Base-by-base conservation (phyloP, 2,888 invertebrate genomes). In the Phania funesta region DNA sequence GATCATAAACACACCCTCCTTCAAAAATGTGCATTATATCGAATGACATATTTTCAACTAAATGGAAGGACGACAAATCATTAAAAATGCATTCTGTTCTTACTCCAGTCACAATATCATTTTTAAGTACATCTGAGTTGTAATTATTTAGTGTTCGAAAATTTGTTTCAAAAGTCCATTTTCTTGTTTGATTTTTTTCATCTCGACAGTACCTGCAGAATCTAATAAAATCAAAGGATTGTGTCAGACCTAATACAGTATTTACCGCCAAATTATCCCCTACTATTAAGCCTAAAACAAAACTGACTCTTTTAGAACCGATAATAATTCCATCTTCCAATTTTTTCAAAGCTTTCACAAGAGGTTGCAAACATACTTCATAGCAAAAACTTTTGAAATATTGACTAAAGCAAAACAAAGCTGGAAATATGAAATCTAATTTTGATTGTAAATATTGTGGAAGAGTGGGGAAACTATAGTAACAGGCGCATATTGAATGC, bases 11-110 rank as follows among this genome's bases (percentile, higher is more conserved):
- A 50, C 85, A 84, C 5, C 84, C 83, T 7, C 85, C 84, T 62
- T 85, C 85, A 41, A 83, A 81, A 24, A 85, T 35, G 60, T 86
- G 85, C 85, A 85, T 86, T 24, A 83, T 68, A 50, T 86, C 84
- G 58, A 83, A 84, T 41, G 22, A 67, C 38, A 54, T 46, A 58
- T 85, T 85, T 32, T 84, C 80, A 22, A 74, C 71, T 44, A 78
- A 82, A 64, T 85, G 83, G 78, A 84, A 85, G 32, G 35, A 20
- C 7, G 56, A 38, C 20, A 84, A 18, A 16, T 60, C 24, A 68
- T 84, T 82, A 52, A 84, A 84, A 68, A 78, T 48, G 35, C 80
- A 83, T 44, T 52, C 58, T n/a, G 26, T 38, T 60, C 62, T 79
- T 16, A 85, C 70, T 18, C 84, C 85, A n/a, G 38, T 68, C 18